phyloP scores from a whole-genome alignment of 2,113 vertebrate genomes.

The Zosterops hypoxanthus region DNA sequence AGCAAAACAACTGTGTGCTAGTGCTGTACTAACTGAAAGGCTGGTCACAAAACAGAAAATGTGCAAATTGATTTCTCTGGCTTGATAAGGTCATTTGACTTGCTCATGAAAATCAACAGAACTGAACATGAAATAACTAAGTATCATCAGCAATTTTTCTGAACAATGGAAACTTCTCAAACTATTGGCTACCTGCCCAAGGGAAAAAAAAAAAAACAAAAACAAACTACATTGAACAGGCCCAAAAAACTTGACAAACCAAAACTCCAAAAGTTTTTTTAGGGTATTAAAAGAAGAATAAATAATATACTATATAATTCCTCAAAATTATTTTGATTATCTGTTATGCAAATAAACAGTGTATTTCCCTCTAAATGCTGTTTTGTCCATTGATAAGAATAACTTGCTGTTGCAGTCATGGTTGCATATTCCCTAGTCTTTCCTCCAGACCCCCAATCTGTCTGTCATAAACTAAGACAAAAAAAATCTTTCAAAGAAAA shows the following conservation, averaged over 20 bases:
- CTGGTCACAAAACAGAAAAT: neutral
- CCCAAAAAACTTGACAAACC: accelerated
- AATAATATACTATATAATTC: neutral
- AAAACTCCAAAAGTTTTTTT: neutral
- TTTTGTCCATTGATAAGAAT: neutral
- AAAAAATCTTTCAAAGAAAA: neutral
- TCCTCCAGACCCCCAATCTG: neutral
- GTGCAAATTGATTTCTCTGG: neutral
- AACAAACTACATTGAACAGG: no score
- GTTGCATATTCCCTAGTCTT: neutral
- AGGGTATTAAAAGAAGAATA: neutral
- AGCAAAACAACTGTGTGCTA: neutral
- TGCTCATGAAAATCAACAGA: neutral
- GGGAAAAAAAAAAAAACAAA: accelerated
- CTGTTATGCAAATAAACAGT: neutral
- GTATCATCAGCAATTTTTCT: neutral
- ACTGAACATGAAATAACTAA: neutral
- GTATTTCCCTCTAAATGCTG: neutral
- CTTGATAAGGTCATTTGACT: neutral
- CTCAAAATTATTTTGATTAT: neutral
- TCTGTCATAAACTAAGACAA: neutral
- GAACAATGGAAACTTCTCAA: neutral
- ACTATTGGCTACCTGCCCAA: neutral
- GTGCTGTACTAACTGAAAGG: neutral
- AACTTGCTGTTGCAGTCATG: neutral